phyloP scores from a whole-genome alignment of 2,797 vertebrate genomes.

The Microctenopoma lineatum region DNA sequence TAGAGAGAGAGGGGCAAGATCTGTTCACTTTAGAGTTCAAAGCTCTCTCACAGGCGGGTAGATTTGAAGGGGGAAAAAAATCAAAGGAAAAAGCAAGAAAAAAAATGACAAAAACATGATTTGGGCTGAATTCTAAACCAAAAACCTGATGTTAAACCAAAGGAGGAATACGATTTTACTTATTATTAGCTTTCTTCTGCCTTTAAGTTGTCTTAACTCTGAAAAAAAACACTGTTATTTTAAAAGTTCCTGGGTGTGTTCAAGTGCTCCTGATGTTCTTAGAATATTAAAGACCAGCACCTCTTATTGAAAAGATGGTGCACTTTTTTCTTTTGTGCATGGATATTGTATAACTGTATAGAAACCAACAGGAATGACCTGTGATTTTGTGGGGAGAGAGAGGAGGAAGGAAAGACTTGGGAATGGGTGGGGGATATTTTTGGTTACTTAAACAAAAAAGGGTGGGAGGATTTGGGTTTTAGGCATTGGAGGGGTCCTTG shows the following conservation, averaged over 20 bases:
- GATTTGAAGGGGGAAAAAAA: constrained; percentile 40
- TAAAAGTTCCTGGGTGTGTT: constrained; percentile 90
- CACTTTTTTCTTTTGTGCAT: constrained; percentile 90
- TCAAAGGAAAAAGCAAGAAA: constrained; percentile 22
- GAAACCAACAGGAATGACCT: constrained; percentile 90
- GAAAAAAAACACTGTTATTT: constrained; percentile 77
- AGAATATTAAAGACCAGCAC: constrained; percentile 87
- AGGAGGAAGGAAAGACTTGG: constrained; percentile 72
- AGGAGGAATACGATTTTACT: constrained; percentile 72
- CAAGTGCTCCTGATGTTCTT: constrained; percentile 95
- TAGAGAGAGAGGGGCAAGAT: constrained; percentile 57
- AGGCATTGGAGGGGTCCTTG: constrained; percentile 80
- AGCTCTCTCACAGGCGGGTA: constrained; percentile 54
- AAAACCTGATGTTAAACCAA: constrained; percentile 77
- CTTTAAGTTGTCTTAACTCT: constrained; percentile 82
- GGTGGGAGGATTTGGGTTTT: constrained; percentile 73
- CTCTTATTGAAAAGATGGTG: constrained; percentile 81
- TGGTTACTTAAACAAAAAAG: constrained; percentile 64
- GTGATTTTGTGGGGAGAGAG: constrained; percentile 79
- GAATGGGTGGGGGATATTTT: constrained; percentile 75
- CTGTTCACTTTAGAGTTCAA: constrained; percentile 57
- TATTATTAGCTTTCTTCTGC: constrained; percentile 79
- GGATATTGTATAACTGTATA: constrained; percentile 95
- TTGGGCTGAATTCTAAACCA: constrained; percentile 73
- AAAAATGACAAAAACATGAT: constrained; percentile 47